A percentile compares a stretch with the other conserved stretches of the same genome.
These are phyloP conservation scores for Garra rufa DNA, from an alignment of 2,113 vertebrate species.

Conservation along the genomic window DNA sequence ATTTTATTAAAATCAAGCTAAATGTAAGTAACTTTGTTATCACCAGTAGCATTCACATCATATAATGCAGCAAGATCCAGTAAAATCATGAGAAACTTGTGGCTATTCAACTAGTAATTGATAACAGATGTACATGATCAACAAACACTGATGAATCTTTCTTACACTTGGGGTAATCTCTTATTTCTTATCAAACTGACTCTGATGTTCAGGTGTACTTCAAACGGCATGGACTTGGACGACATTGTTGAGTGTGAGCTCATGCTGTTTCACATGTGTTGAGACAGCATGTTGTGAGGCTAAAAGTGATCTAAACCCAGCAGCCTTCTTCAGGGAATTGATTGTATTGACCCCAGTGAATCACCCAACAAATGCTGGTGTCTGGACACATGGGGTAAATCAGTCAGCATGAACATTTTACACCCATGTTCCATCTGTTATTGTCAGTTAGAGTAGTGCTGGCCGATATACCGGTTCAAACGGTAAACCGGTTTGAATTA, in stretches of 20 bases:
- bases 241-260: not conserved
- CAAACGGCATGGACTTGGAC: not conserved
- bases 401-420: constrained; percentile 11
- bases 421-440: constrained; percentile 13
- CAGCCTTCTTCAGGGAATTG: not conserved
- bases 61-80: not conserved
- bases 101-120: not conserved
- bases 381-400: constrained; percentile 21
- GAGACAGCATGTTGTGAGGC: constrained; percentile 17
- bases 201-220: not conserved
- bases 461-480: too few species aligned
- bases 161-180: not conserved
- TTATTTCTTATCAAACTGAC: not conserved
- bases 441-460: not conserved
- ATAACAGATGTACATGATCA: not conserved
- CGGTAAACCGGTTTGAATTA: too few species aligned
- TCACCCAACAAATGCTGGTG: constrained; percentile 1
- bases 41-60: not conserved
- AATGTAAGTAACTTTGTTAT: not conserved
- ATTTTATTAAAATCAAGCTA: not conserved
- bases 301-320: constrained; percentile 20
- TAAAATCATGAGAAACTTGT: not conserved
- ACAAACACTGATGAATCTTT: not conserved
- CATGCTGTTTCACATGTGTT: constrained; percentile 30
- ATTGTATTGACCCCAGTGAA: constrained; percentile 37